Conservation (phyloP, 2,888 invertebrate species). For the Philhelius pedissequus region DNA sequence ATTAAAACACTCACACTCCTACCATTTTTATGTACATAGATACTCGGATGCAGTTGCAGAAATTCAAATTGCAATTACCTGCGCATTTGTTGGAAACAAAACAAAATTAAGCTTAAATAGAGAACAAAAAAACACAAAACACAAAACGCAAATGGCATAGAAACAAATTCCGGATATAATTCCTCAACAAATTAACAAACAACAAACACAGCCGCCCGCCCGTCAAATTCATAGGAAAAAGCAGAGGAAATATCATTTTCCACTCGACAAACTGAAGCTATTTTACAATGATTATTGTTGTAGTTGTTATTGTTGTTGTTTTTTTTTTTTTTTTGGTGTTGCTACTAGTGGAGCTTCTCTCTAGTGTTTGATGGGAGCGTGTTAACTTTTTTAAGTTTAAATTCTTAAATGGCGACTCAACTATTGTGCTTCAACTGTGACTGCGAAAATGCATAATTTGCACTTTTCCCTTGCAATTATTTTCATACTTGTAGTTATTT, state of each 20-base stretch:
- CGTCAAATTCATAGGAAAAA: background rate
- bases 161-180: conserved; percentile 50
- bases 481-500: conserved; percentile 1
- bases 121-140: background rate
- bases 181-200: conserved; percentile 54
- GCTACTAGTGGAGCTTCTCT: too few relatives aligned
- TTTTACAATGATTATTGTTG: background rate
- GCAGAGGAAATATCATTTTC: conserved; percentile 37
- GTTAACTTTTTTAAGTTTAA: conserved; percentile 38
- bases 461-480: conserved; percentile 32
- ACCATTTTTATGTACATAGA: background rate
- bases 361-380: conserved; percentile 13
- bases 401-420: conserved; percentile 30
- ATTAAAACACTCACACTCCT: conserved; percentile 24
- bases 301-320: background rate
- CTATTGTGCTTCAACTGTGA: background rate
- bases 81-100: background rate
- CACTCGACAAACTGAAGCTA: conserved; percentile 31
- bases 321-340: background rate
- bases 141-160: conserved; percentile 9
- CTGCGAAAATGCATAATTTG: conserved; percentile 45
- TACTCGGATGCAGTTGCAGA: background rate
- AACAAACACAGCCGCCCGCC: background rate
- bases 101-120: background rate
- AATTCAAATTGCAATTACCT: conserved; percentile 51